Conservation (phyloP, 2,888 invertebrate genomes). For the Mesorhabditis spiculigera region DNA sequence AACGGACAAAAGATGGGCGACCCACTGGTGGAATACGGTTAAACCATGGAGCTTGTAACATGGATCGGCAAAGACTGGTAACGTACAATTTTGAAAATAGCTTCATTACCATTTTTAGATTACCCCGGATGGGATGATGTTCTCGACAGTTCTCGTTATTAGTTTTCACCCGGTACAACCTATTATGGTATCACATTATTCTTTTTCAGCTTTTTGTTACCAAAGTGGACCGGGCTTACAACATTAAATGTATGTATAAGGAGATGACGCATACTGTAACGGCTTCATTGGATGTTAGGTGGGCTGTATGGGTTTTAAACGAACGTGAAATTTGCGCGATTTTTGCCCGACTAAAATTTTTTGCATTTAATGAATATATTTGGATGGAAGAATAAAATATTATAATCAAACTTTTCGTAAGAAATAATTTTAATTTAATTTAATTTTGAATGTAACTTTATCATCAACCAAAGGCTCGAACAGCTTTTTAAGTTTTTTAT, state of each 20-base stretch:
- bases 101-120: constrained; percentile 29
- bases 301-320: constrained; percentile 8
- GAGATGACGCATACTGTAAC: constrained; percentile 49
- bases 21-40: constrained; percentile 54
- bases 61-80: constrained; percentile 57
- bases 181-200: background rate
- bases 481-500: too few relatives aligned
- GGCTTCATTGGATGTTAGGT: constrained; percentile 56
- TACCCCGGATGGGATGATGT: constrained; percentile 56
- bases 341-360: too few relatives aligned
- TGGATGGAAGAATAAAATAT: too few relatives aligned
- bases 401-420: too few relatives aligned
- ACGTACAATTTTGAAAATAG: background rate
- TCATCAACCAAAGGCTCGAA: too few relatives aligned
- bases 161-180: constrained; percentile 53
- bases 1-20: constrained; percentile 35
- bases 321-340: background rate
- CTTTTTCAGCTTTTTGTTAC: constrained; percentile 52
- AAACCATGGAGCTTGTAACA: constrained; percentile 57
- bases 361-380: too few relatives aligned
- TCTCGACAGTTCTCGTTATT: constrained; percentile 56
- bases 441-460: too few relatives aligned
- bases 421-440: too few relatives aligned
- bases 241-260: constrained; percentile 57
- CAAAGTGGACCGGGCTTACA: constrained; percentile 57